A percentile compares a stretch with the other conserved stretches of the same genome.
Conservation (phyloP, 2,113 vertebrate species). For the Cyanoramphus novaezelandiae region DNA sequence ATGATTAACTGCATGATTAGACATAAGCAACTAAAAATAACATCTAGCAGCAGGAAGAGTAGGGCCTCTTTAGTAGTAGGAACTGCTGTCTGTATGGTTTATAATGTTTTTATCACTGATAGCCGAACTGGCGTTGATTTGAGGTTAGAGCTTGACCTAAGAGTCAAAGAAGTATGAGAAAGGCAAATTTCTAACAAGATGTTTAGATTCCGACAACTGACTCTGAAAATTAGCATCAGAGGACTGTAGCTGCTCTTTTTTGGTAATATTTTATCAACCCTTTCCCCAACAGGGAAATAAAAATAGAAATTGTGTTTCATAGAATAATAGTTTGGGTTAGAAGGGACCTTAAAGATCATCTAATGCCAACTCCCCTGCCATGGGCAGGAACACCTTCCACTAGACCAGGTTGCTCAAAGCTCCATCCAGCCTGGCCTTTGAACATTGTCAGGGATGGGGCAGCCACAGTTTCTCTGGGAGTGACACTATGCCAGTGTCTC, state of each 20-base stretch:
- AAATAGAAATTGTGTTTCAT: background rate
- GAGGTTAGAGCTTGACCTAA: background rate
- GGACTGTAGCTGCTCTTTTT: background rate
- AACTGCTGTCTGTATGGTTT: slow-evolving; percentile 14
- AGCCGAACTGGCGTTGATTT: slow-evolving; percentile 3
- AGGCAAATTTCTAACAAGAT: slow-evolving; percentile 25
- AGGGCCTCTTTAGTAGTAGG: background rate
- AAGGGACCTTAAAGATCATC: background rate
- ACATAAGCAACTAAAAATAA: slow-evolving; percentile 18
- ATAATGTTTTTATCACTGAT: slow-evolving; percentile 11
- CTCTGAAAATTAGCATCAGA: slow-evolving; percentile 4
- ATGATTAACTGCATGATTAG: slow-evolving; percentile 22
- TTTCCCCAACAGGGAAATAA: background rate
- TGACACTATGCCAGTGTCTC: background rate
- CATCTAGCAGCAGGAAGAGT: background rate
- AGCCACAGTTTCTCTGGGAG: background rate
- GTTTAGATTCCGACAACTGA: slow-evolving; percentile 21
- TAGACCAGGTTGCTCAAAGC: background rate
- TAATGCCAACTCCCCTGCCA: background rate
- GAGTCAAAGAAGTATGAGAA: slow-evolving; percentile 30
- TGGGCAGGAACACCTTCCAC: background rate
- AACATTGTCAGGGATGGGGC: background rate
- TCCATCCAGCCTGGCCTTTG: background rate
- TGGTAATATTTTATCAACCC: background rate
- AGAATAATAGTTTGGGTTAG: background rate